Conservation (phyloP, 2,797 vertebrate species). For the Lutjanus campechanus region DNA sequence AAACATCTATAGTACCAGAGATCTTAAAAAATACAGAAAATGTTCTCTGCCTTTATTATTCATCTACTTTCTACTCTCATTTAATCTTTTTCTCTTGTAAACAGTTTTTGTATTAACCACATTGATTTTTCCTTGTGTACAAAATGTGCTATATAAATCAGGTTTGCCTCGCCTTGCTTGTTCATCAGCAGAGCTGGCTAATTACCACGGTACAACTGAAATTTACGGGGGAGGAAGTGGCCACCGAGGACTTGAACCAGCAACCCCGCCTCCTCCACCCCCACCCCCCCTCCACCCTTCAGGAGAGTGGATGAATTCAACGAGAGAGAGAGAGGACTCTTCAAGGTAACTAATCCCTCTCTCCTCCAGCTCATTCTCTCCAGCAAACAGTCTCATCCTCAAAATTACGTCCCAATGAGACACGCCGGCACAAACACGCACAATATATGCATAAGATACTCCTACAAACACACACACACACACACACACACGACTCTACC, state of each 20-base stretch:
- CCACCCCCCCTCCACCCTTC: neutral
- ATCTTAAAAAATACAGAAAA: slow-evolving; percentile 13
- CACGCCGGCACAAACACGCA: slow-evolving; percentile 60
- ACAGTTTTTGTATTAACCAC: slow-evolving; percentile 20
- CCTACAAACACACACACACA: slow-evolving; percentile 12
- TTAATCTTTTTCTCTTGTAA: slow-evolving; percentile 15
- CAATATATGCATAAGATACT: slow-evolving; percentile 47
- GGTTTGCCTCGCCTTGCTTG: neutral
- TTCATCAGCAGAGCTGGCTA: slow-evolving; percentile 48
- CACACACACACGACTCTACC: slow-evolving; percentile 40
- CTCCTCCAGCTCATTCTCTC: slow-evolving; percentile 44
- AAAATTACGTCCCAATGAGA: slow-evolving; percentile 62
- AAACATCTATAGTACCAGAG: neutral
- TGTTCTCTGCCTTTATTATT: slow-evolving; percentile 7
- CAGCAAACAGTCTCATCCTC: slow-evolving; percentile 60
- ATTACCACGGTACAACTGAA: slow-evolving; percentile 53
- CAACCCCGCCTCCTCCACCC: slow-evolving; percentile 39
- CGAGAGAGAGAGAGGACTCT: slow-evolving; percentile 33
- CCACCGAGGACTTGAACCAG: slow-evolving; percentile 62
- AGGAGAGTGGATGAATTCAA: slow-evolving; percentile 33
- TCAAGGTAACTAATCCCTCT: slow-evolving; percentile 51
- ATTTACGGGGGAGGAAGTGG: slow-evolving; percentile 44
- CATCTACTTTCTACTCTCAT: slow-evolving; percentile 7
- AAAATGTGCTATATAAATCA: slow-evolving; percentile 32
- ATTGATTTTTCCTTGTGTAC: slow-evolving; percentile 18